Evolutionary conservation across 2,797 vertebrate species (phyloP), one percentile per base, ranked within the genome.

Genomic region (Artibeus jamaicensis): DNA sequence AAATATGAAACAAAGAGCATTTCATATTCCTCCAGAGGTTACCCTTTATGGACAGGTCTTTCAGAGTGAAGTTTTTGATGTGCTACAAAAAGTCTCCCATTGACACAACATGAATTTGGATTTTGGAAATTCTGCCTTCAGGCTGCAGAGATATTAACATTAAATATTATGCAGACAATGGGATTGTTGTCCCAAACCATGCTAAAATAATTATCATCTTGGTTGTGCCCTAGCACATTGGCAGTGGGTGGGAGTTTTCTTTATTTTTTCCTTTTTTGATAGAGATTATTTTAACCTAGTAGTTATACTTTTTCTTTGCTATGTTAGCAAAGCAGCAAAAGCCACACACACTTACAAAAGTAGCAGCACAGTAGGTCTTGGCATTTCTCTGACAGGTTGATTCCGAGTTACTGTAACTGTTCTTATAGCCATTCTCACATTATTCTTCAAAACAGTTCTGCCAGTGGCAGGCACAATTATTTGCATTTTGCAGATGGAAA

Each of bases 41-140:
- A 90, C 86, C 95, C 79, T 97, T 97, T 76, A 76, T 81, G 15
- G 57, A 97, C 98, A 98, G 96, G 96, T 98, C 97, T 98, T 98
- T 98, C 97, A 96, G 89, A 97, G 96, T 97, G 95, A 89, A 1
- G 0, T 68, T 93, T 93, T 53, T 42, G 48, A 53, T 68, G 48
- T 24, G 39, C 73, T 62, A 48, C 44, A 76, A 42, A 89, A 93
- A 77, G 68, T 93, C 32, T 83, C 48, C 87, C 78, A 70, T 2
- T 65, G 82, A 92, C 16, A 88, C 50, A 77, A 24, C 32, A 15
- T 34, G 62, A 87, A 77, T 96, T 83, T 96, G 87, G 59, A 68
- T n/a, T 78, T 97, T 65, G 87, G 71, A 39, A 94, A 90, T 87
- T 67, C 50, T 86, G 22, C 83, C 93, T 93, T 46, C 44, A 29